Evolutionary conservation across 2,888 invertebrate species (phyloP).

Genomic region (Anagyrus pseudococci): DNA sequence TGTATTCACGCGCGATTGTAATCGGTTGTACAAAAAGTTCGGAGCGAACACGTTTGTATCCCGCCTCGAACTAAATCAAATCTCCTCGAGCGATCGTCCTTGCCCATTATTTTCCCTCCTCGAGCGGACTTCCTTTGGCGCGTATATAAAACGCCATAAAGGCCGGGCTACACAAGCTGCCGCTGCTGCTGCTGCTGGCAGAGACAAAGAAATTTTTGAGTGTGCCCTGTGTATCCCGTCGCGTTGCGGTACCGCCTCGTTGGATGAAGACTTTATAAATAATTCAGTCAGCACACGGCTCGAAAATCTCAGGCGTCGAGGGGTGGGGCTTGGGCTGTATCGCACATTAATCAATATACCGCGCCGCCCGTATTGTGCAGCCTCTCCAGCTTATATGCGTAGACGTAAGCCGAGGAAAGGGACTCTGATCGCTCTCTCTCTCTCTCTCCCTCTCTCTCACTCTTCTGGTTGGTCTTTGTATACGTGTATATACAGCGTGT

Average conservation of each 20-base stretch:
- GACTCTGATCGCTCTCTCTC: slow-evolving; percentile 31
- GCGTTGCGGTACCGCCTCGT: slow-evolving; percentile 46
- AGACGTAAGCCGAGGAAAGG: not conserved
- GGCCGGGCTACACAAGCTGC: too few species aligned
- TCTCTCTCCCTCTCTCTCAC: slow-evolving; percentile 40
- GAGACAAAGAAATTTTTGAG: slow-evolving; percentile 32
- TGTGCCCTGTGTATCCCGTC: not conserved
- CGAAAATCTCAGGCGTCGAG: slow-evolving; percentile 49
- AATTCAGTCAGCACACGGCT: slow-evolving; percentile 53
- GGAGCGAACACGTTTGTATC: too few species aligned
- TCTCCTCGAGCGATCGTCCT: not conserved
- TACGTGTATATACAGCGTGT: slow-evolving; percentile 37
- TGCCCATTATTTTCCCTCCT: not conserved
- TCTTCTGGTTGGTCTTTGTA: too few species aligned
- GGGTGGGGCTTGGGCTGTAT: slow-evolving; percentile 43
- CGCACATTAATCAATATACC: slow-evolving; percentile 58
- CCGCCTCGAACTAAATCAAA: slow-evolving; percentile 35
- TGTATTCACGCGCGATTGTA: too few species aligned
- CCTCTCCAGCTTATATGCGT: not conserved
- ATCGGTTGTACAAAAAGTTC: too few species aligned
- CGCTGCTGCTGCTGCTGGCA: too few species aligned
- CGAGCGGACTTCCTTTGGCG: not conserved
- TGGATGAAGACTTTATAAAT: slow-evolving; percentile 60
- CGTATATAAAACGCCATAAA: too few species aligned
- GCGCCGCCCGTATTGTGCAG: slow-evolving; percentile 27